Percentiles rank a stretch among this genome's conserved stretches.
Conservation (phyloP, 2,888 invertebrate genomes). For the Platycheirus rosarum region DNA sequence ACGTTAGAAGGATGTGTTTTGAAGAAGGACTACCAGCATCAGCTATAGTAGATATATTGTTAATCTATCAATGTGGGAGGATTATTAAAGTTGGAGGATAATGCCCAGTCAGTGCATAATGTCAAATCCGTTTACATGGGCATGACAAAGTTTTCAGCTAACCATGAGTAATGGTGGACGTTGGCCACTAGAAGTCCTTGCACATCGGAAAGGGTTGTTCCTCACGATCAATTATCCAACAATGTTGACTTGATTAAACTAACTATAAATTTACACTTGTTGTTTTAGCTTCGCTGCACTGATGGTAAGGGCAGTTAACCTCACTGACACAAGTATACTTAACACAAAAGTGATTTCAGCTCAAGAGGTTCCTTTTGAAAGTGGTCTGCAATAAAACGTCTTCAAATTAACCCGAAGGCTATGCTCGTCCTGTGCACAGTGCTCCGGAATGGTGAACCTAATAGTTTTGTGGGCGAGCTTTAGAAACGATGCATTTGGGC, state of each 20-base stretch:
- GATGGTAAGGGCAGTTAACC: slow-evolving; percentile 31
- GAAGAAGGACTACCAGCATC: background rate
- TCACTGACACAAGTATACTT: slow-evolving; percentile 10
- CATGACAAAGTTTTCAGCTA: slow-evolving; percentile 30
- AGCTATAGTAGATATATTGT: no score
- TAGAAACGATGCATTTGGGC: slow-evolving; percentile 19
- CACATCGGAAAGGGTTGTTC: slow-evolving; percentile 36
- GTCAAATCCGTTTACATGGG: slow-evolving; percentile 8
- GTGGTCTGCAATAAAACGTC: slow-evolving; percentile 42
- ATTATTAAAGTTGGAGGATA: background rate
- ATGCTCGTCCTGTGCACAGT: background rate
- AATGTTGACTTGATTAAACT: slow-evolving; percentile 52
- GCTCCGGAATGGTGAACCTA: background rate
- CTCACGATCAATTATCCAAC: slow-evolving; percentile 60
- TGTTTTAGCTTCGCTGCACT: no score
- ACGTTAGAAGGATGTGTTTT: background rate
- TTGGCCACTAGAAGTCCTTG: background rate
- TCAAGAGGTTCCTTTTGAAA: slow-evolving; percentile 46
- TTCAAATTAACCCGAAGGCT: slow-evolving; percentile 50
- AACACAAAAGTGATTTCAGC: slow-evolving; percentile 47
- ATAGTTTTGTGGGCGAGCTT: slow-evolving; percentile 33
- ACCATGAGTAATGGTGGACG: slow-evolving; percentile 32
- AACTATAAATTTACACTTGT: no score
- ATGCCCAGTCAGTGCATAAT: slow-evolving; percentile 6
- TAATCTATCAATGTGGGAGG: slow-evolving; percentile 11